Evolutionary conservation across 37 sponge, comb jelly and placozoan genomes (phyloP).

Genomic region (Lycopodina hypogea): DNA sequence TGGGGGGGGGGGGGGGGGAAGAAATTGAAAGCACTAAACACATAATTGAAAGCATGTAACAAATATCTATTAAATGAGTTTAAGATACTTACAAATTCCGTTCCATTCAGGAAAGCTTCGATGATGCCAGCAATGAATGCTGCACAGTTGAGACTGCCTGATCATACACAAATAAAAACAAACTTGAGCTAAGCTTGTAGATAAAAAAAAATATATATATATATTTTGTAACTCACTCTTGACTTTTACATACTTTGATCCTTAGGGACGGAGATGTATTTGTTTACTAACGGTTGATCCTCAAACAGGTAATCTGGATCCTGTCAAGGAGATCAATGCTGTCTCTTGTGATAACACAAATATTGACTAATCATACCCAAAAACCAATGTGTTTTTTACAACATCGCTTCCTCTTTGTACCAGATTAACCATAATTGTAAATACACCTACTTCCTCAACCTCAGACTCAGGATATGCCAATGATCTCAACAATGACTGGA

Average conservation of each 20-base stretch:
- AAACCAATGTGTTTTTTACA: too few relatives aligned
- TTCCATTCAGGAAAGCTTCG: constrained; percentile 80
- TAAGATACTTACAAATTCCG: constrained; percentile 73
- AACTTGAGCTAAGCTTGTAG: neutral
- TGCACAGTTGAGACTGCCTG: constrained; percentile 88
- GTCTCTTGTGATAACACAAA: neutral
- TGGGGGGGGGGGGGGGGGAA: too few relatives aligned
- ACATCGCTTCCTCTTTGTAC: too few relatives aligned
- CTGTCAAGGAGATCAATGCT: constrained; percentile 13
- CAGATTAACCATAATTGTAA: too few relatives aligned
- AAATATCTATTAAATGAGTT: neutral
- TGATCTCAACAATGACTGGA: too few relatives aligned
- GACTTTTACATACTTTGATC: constrained; percentile 68
- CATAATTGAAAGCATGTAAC: too few relatives aligned
- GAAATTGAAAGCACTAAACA: too few relatives aligned
- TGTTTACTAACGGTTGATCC: constrained; percentile 93
- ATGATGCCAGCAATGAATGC: constrained; percentile 91
- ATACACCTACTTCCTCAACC: too few relatives aligned
- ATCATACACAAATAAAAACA: neutral
- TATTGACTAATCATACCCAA: too few relatives aligned
- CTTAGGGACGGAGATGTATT: constrained; percentile 89
- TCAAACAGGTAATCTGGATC: constrained; percentile 85
- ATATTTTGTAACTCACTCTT: neutral
- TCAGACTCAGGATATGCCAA: too few relatives aligned
- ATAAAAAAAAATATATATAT: neutral